These are phyloP conservation scores for Embidobia sp. DNA, from an alignment of 2,888 invertebrate species.

Conservation along the genomic window DNA sequence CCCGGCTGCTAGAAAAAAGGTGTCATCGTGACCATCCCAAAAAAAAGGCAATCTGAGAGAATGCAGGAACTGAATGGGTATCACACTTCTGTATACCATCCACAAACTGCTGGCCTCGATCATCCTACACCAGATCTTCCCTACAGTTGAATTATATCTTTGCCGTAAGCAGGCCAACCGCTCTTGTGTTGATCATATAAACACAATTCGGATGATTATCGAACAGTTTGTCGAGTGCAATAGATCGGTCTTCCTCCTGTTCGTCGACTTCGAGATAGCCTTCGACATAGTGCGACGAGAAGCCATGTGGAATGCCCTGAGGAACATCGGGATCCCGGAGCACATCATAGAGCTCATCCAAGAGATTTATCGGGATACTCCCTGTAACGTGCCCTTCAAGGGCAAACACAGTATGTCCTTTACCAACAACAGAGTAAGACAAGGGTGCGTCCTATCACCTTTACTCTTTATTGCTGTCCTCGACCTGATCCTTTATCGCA, in stretches of 20 bases:
- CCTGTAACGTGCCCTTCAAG: constrained; percentile 16
- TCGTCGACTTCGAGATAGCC: constrained; percentile 15
- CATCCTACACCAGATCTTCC: constrained; percentile 20
- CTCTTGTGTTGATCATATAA: constrained; percentile 20
- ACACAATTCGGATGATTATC: constrained; percentile 16
- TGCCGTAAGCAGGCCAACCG: constrained; percentile 15
- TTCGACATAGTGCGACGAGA: constrained; percentile 9
- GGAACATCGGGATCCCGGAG: constrained; percentile 3
- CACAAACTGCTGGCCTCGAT: constrained; percentile 26
- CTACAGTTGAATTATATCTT: constrained; percentile 12
- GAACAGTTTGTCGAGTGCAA: constrained; percentile 10
- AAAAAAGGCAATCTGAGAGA: constrained; percentile 17
- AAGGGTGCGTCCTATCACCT: constrained; percentile 16
- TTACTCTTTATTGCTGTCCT: constrained; percentile 15
- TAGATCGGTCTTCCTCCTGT: constrained; percentile 16
- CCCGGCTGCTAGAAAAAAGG: constrained; percentile 29
- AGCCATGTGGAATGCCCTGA: background rate
- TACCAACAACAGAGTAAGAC: constrained; percentile 15
- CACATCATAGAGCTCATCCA: constrained; percentile 7
- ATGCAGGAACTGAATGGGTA: constrained; percentile 23
- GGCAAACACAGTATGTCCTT: constrained; percentile 12
- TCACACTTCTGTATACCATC: constrained; percentile 16
- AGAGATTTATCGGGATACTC: constrained; percentile 11
- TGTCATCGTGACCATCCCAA: constrained; percentile 31
- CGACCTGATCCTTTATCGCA: constrained; percentile 4